A percentile compares a stretch with the other conserved stretches of the same genome.
phyloP scores from a whole-genome alignment of 92 coral and sea anemone species.

The Desmophyllum pertusum region DNA sequence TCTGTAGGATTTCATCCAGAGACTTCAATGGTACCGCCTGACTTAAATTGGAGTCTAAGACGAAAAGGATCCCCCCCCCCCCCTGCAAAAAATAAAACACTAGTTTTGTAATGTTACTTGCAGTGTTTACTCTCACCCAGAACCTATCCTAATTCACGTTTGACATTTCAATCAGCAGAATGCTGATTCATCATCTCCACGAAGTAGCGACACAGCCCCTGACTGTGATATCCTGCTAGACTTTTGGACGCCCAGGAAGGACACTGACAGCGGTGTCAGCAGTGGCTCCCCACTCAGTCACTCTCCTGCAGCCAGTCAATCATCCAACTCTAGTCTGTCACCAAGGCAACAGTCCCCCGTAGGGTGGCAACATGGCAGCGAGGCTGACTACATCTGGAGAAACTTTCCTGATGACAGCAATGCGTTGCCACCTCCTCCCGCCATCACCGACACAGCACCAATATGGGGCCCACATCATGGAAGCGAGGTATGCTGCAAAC shows the following conservation, averaged over 20 bases:
- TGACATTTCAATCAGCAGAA: conserved; percentile 10
- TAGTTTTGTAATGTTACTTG: too few relatives aligned
- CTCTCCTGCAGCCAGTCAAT: conserved; percentile 92
- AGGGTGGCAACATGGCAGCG: conserved; percentile 77
- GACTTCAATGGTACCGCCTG: too few relatives aligned
- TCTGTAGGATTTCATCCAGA: too few relatives aligned
- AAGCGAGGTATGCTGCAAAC: conserved; percentile 32
- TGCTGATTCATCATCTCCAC: conserved; percentile 26
- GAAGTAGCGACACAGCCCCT: conserved; percentile 26
- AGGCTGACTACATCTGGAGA: conserved; percentile 62
- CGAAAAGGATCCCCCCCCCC: too few relatives aligned
- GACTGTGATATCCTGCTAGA: conserved; percentile 5
- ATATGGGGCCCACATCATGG: conserved; percentile 36
- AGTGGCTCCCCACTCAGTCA: conserved; percentile 96
- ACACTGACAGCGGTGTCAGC: conserved; percentile 96
- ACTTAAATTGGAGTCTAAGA: too few relatives aligned
- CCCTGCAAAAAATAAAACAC: too few relatives aligned
- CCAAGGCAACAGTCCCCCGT: conserved; percentile 77
- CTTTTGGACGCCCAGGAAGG: conserved; percentile 47
- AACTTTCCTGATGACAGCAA: conserved; percentile 45
- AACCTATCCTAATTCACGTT: background rate
- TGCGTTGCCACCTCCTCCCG: conserved; percentile 38
- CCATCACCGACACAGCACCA: conserved; percentile 26
- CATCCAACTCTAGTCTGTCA: conserved; percentile 70
- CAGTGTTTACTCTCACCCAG: background rate